Evolutionary conservation across 2,113 vertebrate genomes (phyloP), one percentile per base, ranked within the genome.

Genomic region (Oreochromis spilurus): DNA sequence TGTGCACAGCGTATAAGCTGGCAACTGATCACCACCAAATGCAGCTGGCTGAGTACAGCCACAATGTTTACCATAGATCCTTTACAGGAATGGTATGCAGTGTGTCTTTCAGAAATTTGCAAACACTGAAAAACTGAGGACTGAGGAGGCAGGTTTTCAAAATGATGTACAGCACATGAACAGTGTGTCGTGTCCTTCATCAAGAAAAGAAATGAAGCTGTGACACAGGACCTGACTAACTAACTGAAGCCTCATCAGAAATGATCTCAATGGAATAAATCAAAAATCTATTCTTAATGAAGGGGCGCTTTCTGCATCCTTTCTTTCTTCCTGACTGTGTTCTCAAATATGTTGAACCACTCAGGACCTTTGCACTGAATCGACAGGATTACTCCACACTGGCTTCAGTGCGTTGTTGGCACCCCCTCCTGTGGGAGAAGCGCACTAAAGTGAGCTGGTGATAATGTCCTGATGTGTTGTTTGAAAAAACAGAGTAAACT

Each of bases 301-400:
- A 62, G 17, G 58, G 17, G 40, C 58, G 9, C 54, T 38, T 24
- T 60, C 78, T 94, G 60, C 81, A 88, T 45, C 81, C 58, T 4
- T 54, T 10, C 67, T 84, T 78, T 52, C 57, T 52, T 81, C 70
- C 82, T 43, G 65, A 31, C 81, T 57, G 14, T 50, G 58, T 60
- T 86, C 57, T 85, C 48, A 85, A 36, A 87, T 70, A 50, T 72
- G 84, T 84, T 92, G 91, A 91, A 91, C 89, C 92, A 93, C 87
- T 90, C 58, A 67, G 80, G 78, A 85, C 81, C 54, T 90, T 92
- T 85, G 29, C 21, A 52, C 62, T 83, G 84, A 79, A 87, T 77
- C 87, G 78, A 40, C 82, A 86, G 80, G 81, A n/a, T 81, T 60
- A 54, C 81, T 78, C 5, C 21, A 13, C 48, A 17, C 57, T 82